Conservation (phyloP, 1,140 invertebrate genomes). For the Pseudoatta argentina region DNA sequence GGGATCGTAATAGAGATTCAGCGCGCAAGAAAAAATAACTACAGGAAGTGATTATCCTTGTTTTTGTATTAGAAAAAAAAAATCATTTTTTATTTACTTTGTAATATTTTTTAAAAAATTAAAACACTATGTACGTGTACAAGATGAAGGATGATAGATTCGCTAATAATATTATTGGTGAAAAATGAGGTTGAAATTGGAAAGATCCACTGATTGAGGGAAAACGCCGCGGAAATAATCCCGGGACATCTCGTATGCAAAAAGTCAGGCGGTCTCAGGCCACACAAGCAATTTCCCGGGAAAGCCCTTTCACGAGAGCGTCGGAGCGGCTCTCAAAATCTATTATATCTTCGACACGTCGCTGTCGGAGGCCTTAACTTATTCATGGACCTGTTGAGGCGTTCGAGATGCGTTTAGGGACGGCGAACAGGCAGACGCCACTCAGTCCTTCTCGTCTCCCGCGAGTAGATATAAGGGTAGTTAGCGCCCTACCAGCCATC, state of each 20-base stretch:
- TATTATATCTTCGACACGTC: constrained; percentile 79
- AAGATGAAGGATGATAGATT: background rate
- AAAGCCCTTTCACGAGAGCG: constrained; percentile 65
- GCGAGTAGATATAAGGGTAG: constrained; percentile 82
- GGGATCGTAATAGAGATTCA: too few relatives aligned
- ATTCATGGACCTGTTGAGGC: constrained; percentile 87
- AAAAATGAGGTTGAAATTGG: constrained; percentile 1
- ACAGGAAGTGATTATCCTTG: too few relatives aligned
- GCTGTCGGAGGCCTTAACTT: constrained; percentile 80
- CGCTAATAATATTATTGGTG: background rate
- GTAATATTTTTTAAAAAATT: background rate
- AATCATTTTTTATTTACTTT: background rate
- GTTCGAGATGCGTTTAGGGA: constrained; percentile 85
- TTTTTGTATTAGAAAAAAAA: too few relatives aligned
- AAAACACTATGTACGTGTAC: background rate
- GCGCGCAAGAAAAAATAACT: too few relatives aligned
- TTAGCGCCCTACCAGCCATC: constrained; percentile 79
- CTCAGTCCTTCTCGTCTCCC: constrained; percentile 53
- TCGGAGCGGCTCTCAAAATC: constrained; percentile 75
- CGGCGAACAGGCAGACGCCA: constrained; percentile 68
- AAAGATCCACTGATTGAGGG: background rate
- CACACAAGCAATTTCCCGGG: constrained; percentile 64
- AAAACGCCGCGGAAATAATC: background rate
- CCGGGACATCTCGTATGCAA: constrained; percentile 33
- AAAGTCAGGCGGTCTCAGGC: constrained; percentile 50